phyloP scores from a whole-genome alignment of 2,113 vertebrate species.

The Gymnarchus niloticus region DNA sequence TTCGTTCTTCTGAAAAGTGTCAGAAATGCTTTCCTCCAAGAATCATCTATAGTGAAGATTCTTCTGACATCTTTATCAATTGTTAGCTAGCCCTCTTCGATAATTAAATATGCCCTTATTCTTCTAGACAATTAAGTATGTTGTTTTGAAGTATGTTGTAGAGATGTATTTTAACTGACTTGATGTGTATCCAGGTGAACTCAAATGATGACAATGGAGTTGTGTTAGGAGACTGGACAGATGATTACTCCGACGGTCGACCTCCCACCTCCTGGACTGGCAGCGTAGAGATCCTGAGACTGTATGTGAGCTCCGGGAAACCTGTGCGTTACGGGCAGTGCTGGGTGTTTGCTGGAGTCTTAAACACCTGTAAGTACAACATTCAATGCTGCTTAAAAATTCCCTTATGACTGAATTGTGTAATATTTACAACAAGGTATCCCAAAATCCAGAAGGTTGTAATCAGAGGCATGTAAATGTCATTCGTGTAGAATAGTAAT shows the following conservation, averaged over 20 bases:
- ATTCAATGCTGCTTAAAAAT: neutral
- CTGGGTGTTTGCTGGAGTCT: constrained; percentile 94
- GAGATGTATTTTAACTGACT: neutral
- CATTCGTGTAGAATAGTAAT: neutral
- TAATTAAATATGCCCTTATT: neutral
- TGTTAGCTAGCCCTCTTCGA: neutral
- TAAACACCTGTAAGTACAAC: constrained; percentile 83
- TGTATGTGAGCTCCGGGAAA: constrained; percentile 70
- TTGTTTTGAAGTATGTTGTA: neutral
- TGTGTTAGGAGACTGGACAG: constrained; percentile 71
- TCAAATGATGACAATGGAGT: constrained; percentile 76
- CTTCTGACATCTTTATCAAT: neutral
- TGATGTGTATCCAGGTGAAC: constrained; percentile 68
- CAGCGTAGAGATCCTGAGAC: constrained; percentile 77
- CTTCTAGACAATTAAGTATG: neutral
- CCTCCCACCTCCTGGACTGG: constrained; percentile 77
- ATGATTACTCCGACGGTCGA: constrained; percentile 52
- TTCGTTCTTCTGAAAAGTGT: neutral
- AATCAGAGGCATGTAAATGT: too few species aligned
- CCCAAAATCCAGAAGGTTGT: too few species aligned
- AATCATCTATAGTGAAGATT: neutral
- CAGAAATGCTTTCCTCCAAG: neutral
- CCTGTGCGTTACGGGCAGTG: constrained; percentile 89
- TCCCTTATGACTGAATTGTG: neutral
- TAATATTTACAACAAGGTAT: neutral